Evolutionary conservation across 2,888 invertebrate genomes (phyloP), one percentile per base, ranked within the genome.

Genomic region (Onthophagus sagittarius): DNA sequence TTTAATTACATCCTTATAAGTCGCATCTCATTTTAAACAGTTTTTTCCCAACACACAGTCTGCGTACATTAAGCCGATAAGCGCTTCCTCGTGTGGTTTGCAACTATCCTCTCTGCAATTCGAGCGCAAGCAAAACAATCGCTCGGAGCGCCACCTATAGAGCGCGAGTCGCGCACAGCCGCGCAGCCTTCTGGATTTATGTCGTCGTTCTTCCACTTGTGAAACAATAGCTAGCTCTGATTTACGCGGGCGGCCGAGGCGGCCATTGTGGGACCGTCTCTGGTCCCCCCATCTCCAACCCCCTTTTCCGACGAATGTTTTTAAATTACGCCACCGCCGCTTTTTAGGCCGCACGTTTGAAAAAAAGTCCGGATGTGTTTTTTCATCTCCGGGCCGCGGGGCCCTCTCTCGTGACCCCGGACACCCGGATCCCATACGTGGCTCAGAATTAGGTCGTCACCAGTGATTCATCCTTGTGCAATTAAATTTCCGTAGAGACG

Each of bases 161-260:
- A 53, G 39, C 39, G 39, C 39, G 39, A 53, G 39, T 53, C 39
- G 39, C 39, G 39, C 39, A 53, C 39, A 53, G 39, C 39, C 39
- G 39, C 39, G 39, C 39, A 53, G 39, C 39, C 67, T 23, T 67
- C 31, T 31, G 67, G 32, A 67, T 67, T 67, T 67, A 67, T 67
- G 32, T 31, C 31, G 15, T 32, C 23, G 77, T 77, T 76, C 77
- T 77, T 77, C 77, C 79, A 78, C 78, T 78, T 76, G 76, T 78
- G 75, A 79, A 81, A 82, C 82, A 82, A 82, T 81, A 79, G 78
- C 74, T 3, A 23, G 67, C 78, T 76, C 79, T 81, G 82, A 82
- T 81, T 82, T 82, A 81, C 81, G 80, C 76, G 78, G 77, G 75
- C 75, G 76, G 75, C 73, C 73, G 75, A 75, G 73, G 74, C 74